Conservation (phyloP, 2,797 vertebrate genomes). For the Hirundo rustica region DNA sequence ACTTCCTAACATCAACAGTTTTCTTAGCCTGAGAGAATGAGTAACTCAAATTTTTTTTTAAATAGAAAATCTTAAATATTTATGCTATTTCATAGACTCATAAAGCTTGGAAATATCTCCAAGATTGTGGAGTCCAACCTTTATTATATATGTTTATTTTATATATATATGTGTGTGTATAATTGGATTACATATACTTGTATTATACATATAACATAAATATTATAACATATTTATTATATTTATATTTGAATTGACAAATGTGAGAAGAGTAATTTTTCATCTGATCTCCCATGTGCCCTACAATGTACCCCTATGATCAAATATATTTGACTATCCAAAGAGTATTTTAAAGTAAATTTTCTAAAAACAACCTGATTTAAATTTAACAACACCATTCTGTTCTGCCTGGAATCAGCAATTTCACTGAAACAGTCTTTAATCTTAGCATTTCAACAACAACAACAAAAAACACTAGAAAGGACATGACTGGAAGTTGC, state of each 20-base stretch:
- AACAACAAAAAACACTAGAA: not conserved
- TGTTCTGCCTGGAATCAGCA: not conserved
- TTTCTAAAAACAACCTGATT: not conserved
- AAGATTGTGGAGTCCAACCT: not conserved
- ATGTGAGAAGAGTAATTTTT: not conserved
- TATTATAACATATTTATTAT: not conserved
- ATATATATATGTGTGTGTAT: not conserved
- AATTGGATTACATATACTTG: not conserved
- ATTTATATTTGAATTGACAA: not conserved
- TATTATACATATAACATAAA: not conserved
- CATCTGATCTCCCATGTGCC: accelerated
- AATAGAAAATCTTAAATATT: not conserved
- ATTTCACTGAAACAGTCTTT: not conserved
- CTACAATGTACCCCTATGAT: not conserved
- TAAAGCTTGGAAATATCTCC: not conserved
- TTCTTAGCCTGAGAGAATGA: not conserved
- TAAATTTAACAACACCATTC: not conserved
- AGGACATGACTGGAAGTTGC: not conserved
- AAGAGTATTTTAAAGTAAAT: not conserved
- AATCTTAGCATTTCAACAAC: not conserved
- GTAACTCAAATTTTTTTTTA: not conserved
- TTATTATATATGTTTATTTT: not conserved
- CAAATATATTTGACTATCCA: not conserved
- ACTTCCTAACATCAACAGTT: not conserved
- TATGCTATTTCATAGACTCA: not conserved